A percentile compares a stretch with the other conserved stretches of the same genome.
phyloP scores from a whole-genome alignment of 2,113 vertebrate species.

The Cranoglanis bouderius region DNA sequence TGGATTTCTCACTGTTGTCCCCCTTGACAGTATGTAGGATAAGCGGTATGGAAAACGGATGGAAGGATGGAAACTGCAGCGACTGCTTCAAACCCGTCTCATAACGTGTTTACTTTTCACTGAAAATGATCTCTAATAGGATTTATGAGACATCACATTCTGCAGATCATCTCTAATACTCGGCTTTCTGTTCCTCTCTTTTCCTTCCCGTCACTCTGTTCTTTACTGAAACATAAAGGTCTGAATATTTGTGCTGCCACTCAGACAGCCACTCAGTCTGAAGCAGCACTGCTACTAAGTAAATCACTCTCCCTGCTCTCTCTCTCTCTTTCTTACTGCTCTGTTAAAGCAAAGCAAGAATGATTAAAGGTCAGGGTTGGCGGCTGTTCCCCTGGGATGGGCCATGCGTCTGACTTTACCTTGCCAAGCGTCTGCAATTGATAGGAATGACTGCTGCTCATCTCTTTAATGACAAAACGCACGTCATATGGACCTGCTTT shows the following conservation, averaged over 20 bases:
- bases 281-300: conserved; percentile 21
- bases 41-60: no score
- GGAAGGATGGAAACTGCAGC: background rate
- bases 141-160: background rate
- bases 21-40: no score
- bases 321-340: background rate
- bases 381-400: conserved; percentile 35
- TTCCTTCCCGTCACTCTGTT: background rate
- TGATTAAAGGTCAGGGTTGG: conserved; percentile 61
- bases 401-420: conserved; percentile 49
- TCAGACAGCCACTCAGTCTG: conserved; percentile 17
- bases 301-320: conserved; percentile 24
- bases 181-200: background rate
- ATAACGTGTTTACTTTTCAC: background rate
- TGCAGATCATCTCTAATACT: background rate
- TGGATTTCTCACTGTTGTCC: background rate
- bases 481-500: conserved; percentile 33
- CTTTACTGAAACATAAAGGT: conserved; percentile 62
- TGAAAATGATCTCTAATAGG: background rate
- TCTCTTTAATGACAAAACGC: conserved; percentile 45
- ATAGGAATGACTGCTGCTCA: conserved; percentile 53
- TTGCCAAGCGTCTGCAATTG: conserved; percentile 56
- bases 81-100: background rate
- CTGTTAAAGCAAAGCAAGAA: conserved; percentile 46
- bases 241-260: conserved; percentile 53